phyloP scores from a whole-genome alignment of 2,797 vertebrate genomes.

The Eulemur albifrons region DNA sequence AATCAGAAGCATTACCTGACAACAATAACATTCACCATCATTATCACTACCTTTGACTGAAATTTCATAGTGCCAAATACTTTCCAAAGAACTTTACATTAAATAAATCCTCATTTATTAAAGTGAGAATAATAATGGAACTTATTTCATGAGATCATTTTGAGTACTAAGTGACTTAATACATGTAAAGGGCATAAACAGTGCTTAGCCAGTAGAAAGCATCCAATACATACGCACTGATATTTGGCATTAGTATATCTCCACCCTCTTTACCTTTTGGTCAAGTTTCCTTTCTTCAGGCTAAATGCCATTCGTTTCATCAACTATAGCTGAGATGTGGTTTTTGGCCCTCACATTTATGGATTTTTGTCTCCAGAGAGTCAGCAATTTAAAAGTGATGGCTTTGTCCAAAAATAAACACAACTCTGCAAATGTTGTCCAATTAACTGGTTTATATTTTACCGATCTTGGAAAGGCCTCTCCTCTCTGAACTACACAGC shows the following conservation, averaged over 20 bases:
- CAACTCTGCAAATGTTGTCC: neutral
- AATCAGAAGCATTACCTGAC: neutral
- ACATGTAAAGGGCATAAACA: neutral
- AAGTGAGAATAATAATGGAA: neutral
- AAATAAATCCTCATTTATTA: neutral
- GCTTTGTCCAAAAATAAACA: slow-evolving; percentile 13
- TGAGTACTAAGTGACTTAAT: neutral
- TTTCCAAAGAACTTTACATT: neutral
- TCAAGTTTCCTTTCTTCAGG: neutral
- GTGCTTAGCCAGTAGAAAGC: neutral
- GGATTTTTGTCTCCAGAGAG: neutral
- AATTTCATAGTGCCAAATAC: neutral
- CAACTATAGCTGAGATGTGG: neutral
- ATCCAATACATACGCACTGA: neutral
- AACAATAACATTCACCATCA: neutral
- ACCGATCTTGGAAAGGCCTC: neutral
- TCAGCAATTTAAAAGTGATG: neutral
- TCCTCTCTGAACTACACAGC: neutral
- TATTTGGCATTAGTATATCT: neutral
- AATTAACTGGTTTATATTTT: neutral
- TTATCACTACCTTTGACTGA: neutral
- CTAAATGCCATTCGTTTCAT: neutral
- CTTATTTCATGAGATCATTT: neutral
- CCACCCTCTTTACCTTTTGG: neutral
- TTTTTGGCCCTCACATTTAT: neutral